These are phyloP conservation scores for Drosophila demipolita DNA, from an alignment of 2,888 invertebrate species.

Conservation along the genomic window DNA sequence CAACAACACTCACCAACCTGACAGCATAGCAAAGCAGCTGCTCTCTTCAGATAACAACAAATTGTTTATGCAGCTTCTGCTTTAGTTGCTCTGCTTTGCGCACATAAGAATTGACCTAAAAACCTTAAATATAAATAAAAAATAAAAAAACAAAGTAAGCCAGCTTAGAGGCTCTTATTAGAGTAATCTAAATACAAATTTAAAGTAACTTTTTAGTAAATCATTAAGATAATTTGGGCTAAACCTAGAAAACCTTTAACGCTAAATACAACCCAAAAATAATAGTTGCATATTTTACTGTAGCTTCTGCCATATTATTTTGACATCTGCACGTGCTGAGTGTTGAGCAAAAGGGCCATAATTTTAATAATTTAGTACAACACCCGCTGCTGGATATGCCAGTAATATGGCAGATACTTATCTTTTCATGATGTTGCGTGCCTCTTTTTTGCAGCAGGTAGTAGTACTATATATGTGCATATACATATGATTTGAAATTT, in stretches of 20 bases:
- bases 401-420: constrained; percentile 3
- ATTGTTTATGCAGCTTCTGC: constrained; percentile 39
- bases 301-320: constrained; percentile 52
- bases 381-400: constrained; percentile 21
- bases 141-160: not conserved
- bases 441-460: constrained; percentile 28
- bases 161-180: constrained; percentile 3
- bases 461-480: constrained; percentile 25
- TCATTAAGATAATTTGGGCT: no score
- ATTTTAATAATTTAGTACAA: constrained; percentile 27
- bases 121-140: constrained; percentile 14
- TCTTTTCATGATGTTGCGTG: constrained; percentile 58
- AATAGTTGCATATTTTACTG: not conserved
- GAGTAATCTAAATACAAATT: not conserved
- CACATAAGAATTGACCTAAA: constrained; percentile 38
- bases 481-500: constrained; percentile 53
- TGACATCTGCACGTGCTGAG: constrained; percentile 65
- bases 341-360: constrained; percentile 9
- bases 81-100: constrained; percentile 7
- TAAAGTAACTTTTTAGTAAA: not conserved
- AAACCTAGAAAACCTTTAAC: not conserved
- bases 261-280: not conserved
- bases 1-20: constrained; percentile 17
- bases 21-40: constrained; percentile 31
- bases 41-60: constrained; percentile 21